phyloP scores from a whole-genome alignment of 2,888 invertebrate species.

The Polydrusus cervinus region DNA sequence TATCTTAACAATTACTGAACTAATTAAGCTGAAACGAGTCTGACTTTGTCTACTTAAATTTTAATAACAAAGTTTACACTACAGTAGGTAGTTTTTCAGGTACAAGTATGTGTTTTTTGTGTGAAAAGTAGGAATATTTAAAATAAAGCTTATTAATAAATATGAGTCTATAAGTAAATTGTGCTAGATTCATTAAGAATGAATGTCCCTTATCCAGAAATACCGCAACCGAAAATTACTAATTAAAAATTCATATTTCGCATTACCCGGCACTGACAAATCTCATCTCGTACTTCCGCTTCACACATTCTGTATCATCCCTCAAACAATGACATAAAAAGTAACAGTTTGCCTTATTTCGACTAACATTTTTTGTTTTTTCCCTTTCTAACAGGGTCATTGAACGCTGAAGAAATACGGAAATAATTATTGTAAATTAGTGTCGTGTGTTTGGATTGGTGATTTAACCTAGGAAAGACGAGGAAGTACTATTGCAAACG shows the following conservation, averaged over 20 bases:
- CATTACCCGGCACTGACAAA: not conserved
- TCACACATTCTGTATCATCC: slow-evolving; percentile 11
- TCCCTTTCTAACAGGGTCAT: slow-evolving; percentile 21
- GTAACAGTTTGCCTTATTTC: slow-evolving; percentile 21
- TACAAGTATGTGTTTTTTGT: not conserved
- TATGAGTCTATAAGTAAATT: too few relatives aligned
- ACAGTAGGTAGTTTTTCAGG: too few relatives aligned
- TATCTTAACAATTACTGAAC: too few relatives aligned
- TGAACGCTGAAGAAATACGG: slow-evolving; percentile 24
- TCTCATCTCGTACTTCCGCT: slow-evolving; percentile 8
- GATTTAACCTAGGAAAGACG: too few relatives aligned
- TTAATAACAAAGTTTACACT: too few relatives aligned
- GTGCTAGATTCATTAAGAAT: too few relatives aligned
- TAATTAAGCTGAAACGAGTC: too few relatives aligned
- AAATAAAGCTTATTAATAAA: too few relatives aligned
- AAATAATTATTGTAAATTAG: slow-evolving; percentile 3
- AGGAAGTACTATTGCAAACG: too few relatives aligned
- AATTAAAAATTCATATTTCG: slow-evolving; percentile 12
- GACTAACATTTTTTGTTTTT: slow-evolving; percentile 26
- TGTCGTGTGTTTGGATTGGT: too few relatives aligned
- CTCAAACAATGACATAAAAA: slow-evolving; percentile 34
- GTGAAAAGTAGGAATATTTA: too few relatives aligned
- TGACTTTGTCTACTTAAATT: too few relatives aligned
- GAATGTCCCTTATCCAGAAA: not conserved
- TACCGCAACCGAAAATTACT: not conserved